A percentile compares a stretch with the other conserved stretches of the same genome.
Evolutionary conservation across 2,888 invertebrate species (phyloP).

Genomic region (Octodonta nipae): DNA sequence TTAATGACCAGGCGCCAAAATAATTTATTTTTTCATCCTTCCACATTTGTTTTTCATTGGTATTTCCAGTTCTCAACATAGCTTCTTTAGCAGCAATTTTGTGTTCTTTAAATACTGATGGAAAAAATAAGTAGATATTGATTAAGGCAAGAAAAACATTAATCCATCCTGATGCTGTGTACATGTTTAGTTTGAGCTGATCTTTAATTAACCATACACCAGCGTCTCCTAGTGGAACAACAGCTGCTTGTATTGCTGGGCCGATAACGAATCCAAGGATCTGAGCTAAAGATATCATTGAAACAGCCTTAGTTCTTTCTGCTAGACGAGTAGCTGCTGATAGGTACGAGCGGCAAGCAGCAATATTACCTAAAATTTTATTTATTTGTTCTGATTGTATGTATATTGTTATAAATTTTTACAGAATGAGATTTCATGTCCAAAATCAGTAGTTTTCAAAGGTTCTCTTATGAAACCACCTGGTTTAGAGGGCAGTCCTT

Average conservation of each 20-base stretch:
- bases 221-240: conserved; percentile 61
- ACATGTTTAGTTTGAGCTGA: conserved; percentile 63
- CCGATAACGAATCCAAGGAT: conserved; percentile 78
- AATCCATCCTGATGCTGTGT: conserved; percentile 70
- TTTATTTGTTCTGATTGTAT: too few relatives aligned
- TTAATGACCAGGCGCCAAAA: conserved; percentile 62
- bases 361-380: conserved; percentile 66
- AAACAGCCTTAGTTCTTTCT: conserved; percentile 72
- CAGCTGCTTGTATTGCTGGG: conserved; percentile 68
- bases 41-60: conserved; percentile 61
- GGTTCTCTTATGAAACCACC: too few relatives aligned
- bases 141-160: conserved; percentile 60
- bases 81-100: conserved; percentile 68
- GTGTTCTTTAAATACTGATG: conserved; percentile 59
- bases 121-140: conserved; percentile 62
- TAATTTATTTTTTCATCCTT: conserved; percentile 58
- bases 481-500: too few relatives aligned
- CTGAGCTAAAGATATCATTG: conserved; percentile 72
- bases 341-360: conserved; percentile 70
- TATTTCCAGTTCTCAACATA: conserved; percentile 58
- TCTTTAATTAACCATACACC: conserved; percentile 43
- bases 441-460: too few relatives aligned
- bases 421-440: too few relatives aligned
- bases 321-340: conserved; percentile 68
- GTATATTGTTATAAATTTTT: too few relatives aligned